Percentiles rank a stretch among this genome's conserved stretches.
These are phyloP conservation scores for Standfussiana lucernea DNA, from an alignment of 2,888 invertebrate genomes.

Conservation along the genomic window DNA sequence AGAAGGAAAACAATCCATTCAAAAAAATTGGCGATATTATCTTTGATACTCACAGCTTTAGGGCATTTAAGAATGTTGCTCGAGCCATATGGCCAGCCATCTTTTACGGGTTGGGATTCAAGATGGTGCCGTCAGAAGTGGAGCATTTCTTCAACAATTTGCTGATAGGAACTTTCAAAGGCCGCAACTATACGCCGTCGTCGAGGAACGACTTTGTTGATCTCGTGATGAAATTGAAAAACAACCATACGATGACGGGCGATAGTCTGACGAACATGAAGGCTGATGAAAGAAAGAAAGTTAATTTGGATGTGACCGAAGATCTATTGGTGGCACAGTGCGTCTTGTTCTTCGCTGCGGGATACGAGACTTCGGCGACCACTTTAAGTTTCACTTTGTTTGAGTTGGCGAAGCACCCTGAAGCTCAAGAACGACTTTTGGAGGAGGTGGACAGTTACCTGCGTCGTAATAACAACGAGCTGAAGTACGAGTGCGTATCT, in stretches of 20 bases:
- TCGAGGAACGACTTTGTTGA: conserved; percentile 79
- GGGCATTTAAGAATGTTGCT: conserved; percentile 69
- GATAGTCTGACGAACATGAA: conserved; percentile 75
- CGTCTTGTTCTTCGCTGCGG: conserved; percentile 85
- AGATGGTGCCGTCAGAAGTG: conserved; percentile 68
- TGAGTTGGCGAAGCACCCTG: conserved; percentile 76
- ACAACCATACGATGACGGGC: conserved; percentile 72
- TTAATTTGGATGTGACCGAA: conserved; percentile 77
- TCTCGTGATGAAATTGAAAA: conserved; percentile 74
- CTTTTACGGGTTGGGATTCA: conserved; percentile 77
- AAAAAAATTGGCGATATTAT: conserved; percentile 71
- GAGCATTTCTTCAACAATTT: conserved; percentile 73
- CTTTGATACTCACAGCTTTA: conserved; percentile 68
- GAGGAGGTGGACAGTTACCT: conserved; percentile 76
- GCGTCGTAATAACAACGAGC: conserved; percentile 66
- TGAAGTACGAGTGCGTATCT: conserved; percentile 73
- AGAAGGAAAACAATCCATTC: conserved; percentile 73
- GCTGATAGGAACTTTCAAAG: conserved; percentile 71
- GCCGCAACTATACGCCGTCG: conserved; percentile 71
- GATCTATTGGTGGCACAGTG: conserved; percentile 89
- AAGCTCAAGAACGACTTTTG: conserved; percentile 69
- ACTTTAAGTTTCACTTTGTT: conserved; percentile 73
- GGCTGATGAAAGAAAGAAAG: conserved; percentile 65
- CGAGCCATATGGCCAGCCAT: conserved; percentile 78
- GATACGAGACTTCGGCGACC: conserved; percentile 79